Evolutionary conservation across 1,140 invertebrate species (phyloP), one percentile per base, ranked within the genome.

Genomic region (Neelides sp.): DNA sequence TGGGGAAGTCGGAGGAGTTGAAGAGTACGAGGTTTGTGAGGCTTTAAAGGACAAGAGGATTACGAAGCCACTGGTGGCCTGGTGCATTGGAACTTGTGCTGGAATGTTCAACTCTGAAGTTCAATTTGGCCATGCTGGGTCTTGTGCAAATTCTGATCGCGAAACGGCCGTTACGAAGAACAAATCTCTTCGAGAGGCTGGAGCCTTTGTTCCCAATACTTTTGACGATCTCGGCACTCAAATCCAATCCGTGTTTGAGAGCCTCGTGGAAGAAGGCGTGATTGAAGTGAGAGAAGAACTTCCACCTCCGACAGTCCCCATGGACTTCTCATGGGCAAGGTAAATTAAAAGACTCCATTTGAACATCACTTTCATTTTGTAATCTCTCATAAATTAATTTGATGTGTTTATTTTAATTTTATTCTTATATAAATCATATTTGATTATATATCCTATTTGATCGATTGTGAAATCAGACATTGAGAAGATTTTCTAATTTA

Each of bases 91-190:
- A 35, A 58, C 58, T 20, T 48, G 63, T 62, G 13, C 67, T 74
- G 76, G 76, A 44, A 94, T 95, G 90, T 95, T 95, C 65, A 87
- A 83, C 2, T 86, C 89, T 7, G 91, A 96, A 66, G 94, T 98
- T n/a, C 95, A 99, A 69, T 99, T 98, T 70, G 95, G 95, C 1
- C 95, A 99, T 72, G 95, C 95, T 59, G 95, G 95, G 12, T 93
- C 94, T 3, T 95, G 93, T 65, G 95, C 95, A 4, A 91, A 97
- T 64, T 92, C 86, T 4, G 83, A 88, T 32, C 66, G 79, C n/a
- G 95, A 99, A 72, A 98, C 94, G 5, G 94, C 95, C 1, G 76
- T 77, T 0, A 77, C 85, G 0, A 99, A 99, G 71, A 99, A 99
- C 66, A 75, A 75, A 28, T 83, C 87, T 1, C 71, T 99, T 1